Conservation (phyloP, 2,797 vertebrate genomes). For the Harpagifer antarcticus region DNA sequence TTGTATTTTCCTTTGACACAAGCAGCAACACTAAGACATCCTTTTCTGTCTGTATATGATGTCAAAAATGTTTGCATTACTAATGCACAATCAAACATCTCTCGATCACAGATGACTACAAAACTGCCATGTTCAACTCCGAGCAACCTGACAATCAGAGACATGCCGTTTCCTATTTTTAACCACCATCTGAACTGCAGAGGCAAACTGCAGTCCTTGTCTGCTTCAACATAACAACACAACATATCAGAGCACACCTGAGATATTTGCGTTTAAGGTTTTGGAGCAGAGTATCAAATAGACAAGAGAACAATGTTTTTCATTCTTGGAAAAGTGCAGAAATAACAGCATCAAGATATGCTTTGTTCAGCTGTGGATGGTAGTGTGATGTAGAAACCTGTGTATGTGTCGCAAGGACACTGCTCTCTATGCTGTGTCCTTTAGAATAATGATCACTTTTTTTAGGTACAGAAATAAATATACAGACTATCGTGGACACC, state of each 20-base stretch:
- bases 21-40: constrained; percentile 19
- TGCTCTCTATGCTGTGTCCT: constrained; percentile 46
- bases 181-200: constrained; percentile 32
- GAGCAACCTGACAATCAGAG: constrained; percentile 47
- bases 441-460: constrained; percentile 20
- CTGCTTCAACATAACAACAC: constrained; percentile 29
- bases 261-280: constrained; percentile 30
- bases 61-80: constrained; percentile 48
- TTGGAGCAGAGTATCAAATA: constrained; percentile 56
- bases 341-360: constrained; percentile 17
- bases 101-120: constrained; percentile 44
- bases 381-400: background rate
- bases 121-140: constrained; percentile 37
- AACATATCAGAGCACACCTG: constrained; percentile 19
- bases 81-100: constrained; percentile 58
- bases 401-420: constrained; percentile 44
- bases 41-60: constrained; percentile 12
- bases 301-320: constrained; percentile 12
- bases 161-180: constrained; percentile 27
- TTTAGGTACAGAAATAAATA: background rate
- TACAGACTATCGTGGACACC: background rate
- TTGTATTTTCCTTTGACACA: background rate
- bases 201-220: constrained; percentile 25
- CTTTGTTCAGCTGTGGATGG: constrained; percentile 22
- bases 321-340: constrained; percentile 11